Evolutionary conservation across 1,140 invertebrate genomes (phyloP).

Genomic region (Aradophagus sp.): DNA sequence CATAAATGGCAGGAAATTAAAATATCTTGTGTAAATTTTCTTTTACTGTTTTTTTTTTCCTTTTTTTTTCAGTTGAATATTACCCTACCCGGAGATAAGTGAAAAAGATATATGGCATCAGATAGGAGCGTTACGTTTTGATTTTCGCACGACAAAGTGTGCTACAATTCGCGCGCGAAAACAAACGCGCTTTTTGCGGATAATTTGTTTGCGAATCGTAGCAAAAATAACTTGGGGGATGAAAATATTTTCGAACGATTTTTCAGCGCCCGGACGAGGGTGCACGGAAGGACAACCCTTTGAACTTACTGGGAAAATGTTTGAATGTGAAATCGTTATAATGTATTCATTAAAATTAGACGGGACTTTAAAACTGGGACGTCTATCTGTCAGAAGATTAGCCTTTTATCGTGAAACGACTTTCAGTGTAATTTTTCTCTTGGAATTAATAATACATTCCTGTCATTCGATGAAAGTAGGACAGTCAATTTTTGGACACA

Average conservation of each 20-base stretch:
- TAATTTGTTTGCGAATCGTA: conserved; percentile 18
- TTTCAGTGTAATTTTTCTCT: conserved; percentile 21
- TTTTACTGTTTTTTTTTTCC: conserved; percentile 1
- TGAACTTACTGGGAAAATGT: conserved; percentile 14
- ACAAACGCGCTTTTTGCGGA: not conserved
- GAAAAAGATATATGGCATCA: conserved; percentile 19
- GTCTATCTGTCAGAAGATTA: conserved; percentile 12
- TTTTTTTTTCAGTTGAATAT: conserved; percentile 24
- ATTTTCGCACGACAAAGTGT: conserved; percentile 25
- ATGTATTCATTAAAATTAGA: conserved; percentile 30
- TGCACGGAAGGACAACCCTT: too few species aligned
- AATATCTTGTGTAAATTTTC: conserved; percentile 20
- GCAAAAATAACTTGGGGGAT: conserved; percentile 3
- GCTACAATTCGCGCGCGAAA: too few species aligned
- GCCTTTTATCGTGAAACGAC: conserved; percentile 23
- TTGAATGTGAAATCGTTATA: conserved; percentile 25
- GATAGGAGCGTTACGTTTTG: conserved; percentile 28
- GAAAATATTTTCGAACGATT: conserved; percentile 15
- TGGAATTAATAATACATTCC: conserved; percentile 26
- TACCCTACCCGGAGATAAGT: conserved; percentile 23
- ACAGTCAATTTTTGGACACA: conserved; percentile 7
- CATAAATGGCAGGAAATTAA: conserved; percentile 32
- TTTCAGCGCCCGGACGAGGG: too few species aligned
- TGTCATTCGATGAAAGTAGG: conserved; percentile 15
- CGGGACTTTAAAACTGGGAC: conserved; percentile 19